phyloP scores from a whole-genome alignment of 2,113 vertebrate genomes.

The Rafetus swinhoei region DNA sequence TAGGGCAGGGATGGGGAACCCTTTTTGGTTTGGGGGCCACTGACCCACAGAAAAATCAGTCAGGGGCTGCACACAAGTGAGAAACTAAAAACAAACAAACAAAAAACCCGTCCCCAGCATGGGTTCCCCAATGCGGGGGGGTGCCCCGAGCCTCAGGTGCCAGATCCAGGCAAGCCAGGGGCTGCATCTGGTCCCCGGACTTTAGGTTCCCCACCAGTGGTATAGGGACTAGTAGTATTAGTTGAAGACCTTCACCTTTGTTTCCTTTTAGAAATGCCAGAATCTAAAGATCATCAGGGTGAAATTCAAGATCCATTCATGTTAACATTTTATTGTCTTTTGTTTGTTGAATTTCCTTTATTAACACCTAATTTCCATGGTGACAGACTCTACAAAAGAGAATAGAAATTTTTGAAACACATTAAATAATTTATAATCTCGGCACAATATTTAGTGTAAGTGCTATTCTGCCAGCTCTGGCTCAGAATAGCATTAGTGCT shows the following conservation, averaged over 20 bases:
- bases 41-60: too few species aligned
- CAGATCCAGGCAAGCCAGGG: too few species aligned
- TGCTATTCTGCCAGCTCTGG: background rate
- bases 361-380: background rate
- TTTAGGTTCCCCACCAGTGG: too few species aligned
- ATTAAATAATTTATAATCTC: background rate
- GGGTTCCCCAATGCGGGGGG: too few species aligned
- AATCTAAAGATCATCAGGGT: background rate
- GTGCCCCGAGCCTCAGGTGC: too few species aligned
- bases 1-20: too few species aligned
- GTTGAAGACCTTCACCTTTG: background rate
- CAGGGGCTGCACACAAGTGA: too few species aligned
- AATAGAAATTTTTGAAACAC: background rate
- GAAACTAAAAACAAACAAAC: too few species aligned
- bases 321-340: background rate
- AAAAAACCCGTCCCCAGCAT: too few species aligned
- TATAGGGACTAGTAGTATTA: background rate
- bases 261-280: background rate
- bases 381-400: background rate
- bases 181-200: too few species aligned
- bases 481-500: background rate
- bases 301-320: background rate
- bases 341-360: background rate
- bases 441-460: background rate
- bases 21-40: too few species aligned